Percentiles rank a stretch among this genome's conserved stretches.
These are phyloP conservation scores for Leptosomus discolor DNA, from an alignment of 2,113 vertebrate genomes.

Conservation along the genomic window DNA sequence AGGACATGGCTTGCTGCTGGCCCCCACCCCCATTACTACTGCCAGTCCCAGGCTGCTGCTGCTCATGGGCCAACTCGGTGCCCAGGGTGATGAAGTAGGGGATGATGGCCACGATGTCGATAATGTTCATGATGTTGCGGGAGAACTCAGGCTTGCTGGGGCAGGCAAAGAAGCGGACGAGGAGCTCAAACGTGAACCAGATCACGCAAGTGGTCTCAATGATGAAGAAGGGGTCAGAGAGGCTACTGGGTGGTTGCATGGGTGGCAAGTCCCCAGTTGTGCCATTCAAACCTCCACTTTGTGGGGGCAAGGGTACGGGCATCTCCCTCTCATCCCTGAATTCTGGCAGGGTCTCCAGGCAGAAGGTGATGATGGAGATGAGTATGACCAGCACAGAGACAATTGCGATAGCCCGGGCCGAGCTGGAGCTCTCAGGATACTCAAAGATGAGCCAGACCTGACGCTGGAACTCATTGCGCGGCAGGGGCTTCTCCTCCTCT, in stretches of 20 bases:
- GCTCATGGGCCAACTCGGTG: constrained; percentile 90
- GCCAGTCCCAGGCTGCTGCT: constrained; percentile 66
- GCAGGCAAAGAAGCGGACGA: constrained; percentile 92
- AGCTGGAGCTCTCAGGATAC: constrained; percentile 91
- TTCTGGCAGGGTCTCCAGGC: constrained; percentile 93
- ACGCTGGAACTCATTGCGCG: constrained; percentile 88
- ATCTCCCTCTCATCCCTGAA: constrained; percentile 91
- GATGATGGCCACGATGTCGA: constrained; percentile 94
- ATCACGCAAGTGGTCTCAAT: constrained; percentile 96
- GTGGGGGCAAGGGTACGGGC: constrained; percentile 3
- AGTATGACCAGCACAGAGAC: constrained; percentile 95
- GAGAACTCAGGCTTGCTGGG: constrained; percentile 94
- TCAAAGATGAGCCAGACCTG: constrained; percentile 99
- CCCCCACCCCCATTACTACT: constrained; percentile 73
- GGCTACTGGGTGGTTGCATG: constrained; percentile 76
- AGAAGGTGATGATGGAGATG: constrained; percentile 96
- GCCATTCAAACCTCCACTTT: constrained; percentile 32
- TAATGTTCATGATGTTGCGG: constrained; percentile 95
- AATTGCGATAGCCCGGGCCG: constrained; percentile 90
- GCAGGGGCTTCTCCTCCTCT: constrained; percentile 91
- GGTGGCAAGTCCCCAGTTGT: constrained; percentile 47
- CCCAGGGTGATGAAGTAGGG: constrained; percentile 97
- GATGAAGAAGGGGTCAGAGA: constrained; percentile 93
- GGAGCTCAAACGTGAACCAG: constrained; percentile 97
- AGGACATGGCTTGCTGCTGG: constrained; percentile 92